Evolutionary conservation across 2,797 vertebrate genomes (phyloP).

Genomic region (Macrochelys suwanniensis): DNA sequence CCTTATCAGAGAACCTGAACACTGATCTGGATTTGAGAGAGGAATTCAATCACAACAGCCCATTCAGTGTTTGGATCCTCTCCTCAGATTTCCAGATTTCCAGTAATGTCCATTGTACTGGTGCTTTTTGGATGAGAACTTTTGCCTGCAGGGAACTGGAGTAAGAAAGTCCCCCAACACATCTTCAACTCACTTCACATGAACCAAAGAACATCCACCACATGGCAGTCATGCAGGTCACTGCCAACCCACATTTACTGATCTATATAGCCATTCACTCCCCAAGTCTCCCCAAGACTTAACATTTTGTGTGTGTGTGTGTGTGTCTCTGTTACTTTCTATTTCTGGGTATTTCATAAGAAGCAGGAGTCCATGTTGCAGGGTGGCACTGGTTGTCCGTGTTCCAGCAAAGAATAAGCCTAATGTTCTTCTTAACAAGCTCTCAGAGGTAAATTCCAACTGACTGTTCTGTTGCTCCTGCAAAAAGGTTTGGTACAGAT

Average conservation of each 20-base stretch:
- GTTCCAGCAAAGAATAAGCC: slow-evolving; percentile 83
- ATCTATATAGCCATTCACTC: too few relatives aligned
- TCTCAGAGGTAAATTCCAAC: slow-evolving; percentile 43
- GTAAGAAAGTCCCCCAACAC: too few relatives aligned
- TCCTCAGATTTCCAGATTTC: not conserved
- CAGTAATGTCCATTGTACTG: not conserved
- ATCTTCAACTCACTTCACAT: too few relatives aligned
- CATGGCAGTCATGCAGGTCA: too few relatives aligned
- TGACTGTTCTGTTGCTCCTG: slow-evolving; percentile 63
- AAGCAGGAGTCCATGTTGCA: slow-evolving; percentile 78
- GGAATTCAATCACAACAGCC: not conserved
- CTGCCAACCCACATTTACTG: too few relatives aligned
- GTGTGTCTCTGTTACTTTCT: slow-evolving; percentile 79
- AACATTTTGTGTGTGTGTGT: too few relatives aligned
- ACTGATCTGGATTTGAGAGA: too few relatives aligned
- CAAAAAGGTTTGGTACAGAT: not conserved
- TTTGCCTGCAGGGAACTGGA: too few relatives aligned
- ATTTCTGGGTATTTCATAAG: slow-evolving; percentile 83
- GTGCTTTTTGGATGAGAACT: too few relatives aligned
- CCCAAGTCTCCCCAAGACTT: too few relatives aligned
- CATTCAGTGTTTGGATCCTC: not conserved
- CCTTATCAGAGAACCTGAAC: too few relatives aligned
- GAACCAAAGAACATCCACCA: too few relatives aligned
- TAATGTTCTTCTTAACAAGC: slow-evolving; percentile 48
- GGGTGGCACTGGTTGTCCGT: slow-evolving; percentile 80